These are phyloP conservation scores for Lepidocolaptes lacrymiger DNA, from an alignment of 2,797 vertebrate genomes.

Conservation along the genomic window DNA sequence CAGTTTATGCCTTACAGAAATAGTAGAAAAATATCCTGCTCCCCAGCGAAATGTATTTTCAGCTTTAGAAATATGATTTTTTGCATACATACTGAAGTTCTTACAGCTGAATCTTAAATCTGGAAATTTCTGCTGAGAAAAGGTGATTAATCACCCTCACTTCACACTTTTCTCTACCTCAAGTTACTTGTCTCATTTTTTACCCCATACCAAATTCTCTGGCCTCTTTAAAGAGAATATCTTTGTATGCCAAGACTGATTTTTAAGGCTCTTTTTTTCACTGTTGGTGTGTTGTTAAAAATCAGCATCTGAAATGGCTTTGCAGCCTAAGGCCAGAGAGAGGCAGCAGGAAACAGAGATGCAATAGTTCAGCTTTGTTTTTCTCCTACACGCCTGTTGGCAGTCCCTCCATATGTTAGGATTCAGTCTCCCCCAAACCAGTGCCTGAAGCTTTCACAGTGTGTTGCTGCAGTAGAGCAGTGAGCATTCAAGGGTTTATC, in stretches of 20 bases:
- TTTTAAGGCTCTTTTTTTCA: background rate
- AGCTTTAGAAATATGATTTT: background rate
- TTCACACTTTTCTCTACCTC: background rate
- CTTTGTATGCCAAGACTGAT: background rate
- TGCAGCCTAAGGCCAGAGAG: conserved; percentile 9
- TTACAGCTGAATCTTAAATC: background rate
- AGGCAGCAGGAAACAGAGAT: conserved; percentile 31
- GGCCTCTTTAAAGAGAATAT: background rate
- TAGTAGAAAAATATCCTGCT: background rate
- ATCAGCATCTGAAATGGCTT: conserved; percentile 22
- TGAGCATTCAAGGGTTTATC: conserved; percentile 41
- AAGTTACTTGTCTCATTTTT: background rate
- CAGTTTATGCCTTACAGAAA: background rate
- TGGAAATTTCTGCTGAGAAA: background rate
- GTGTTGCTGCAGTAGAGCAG: conserved; percentile 17
- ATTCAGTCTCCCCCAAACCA: conserved; percentile 10
- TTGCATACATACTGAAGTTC: background rate
- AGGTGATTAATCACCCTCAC: background rate
- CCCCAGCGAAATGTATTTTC: background rate
- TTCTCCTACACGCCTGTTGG: background rate
- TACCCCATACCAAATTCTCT: background rate
- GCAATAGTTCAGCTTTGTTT: conserved; percentile 48
- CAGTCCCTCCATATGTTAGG: conserved; percentile 25
- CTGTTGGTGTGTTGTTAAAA: conserved; percentile 31
- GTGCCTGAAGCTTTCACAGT: conserved; percentile 16